Base-by-base conservation (phyloP, 1,140 invertebrate species). In the Drosophila leontia region DNA sequence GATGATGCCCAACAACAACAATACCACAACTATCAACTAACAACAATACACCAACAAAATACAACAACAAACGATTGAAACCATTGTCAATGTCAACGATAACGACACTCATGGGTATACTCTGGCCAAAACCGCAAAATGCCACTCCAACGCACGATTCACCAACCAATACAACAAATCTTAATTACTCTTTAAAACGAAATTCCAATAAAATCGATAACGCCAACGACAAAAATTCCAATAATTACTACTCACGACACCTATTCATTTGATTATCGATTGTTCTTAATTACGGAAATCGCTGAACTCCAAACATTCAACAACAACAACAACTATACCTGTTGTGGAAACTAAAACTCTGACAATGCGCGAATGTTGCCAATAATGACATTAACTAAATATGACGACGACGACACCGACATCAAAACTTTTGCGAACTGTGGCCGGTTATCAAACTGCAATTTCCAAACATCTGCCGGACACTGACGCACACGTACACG, bases 51-150 rank as follows among this genome's bases (percentile, higher is more conserved):
- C 70, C 42, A 37, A 55, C 74, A 12, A 51, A 51, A 34, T 51
- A 69, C 68, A 72, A 61, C 63, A 70, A 53, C 48, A 51, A 53
- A 78, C 70, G 39, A 13, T 74, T 72, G 26, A 42, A 60, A 59
- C 58, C 80, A 87, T 80, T 87, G 84, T 86, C 87, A 91, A 91
- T 80, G 75, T 75, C 71, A 82, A 63, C 78, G 81, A 74, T 77
- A 77, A 69, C 62, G 51, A 88, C 75, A 62, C 55, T 60, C 19
- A 23, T 23, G 34, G 51, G 17, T 47, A 82, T 78, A 68, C 62
- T 72, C 71, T 71, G 50, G 11, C 67, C 44, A 48, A 48, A 39
- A 48, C 56, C 32, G 0, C 35, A 37, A 45, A 23, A 59, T 47
- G 32, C 37, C n/a, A 53, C 42, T 39, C 39, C 15, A n/a, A 13